Evolutionary conservation across 2,888 invertebrate genomes (phyloP).

Genomic region (Drosophila phalerata): DNA sequence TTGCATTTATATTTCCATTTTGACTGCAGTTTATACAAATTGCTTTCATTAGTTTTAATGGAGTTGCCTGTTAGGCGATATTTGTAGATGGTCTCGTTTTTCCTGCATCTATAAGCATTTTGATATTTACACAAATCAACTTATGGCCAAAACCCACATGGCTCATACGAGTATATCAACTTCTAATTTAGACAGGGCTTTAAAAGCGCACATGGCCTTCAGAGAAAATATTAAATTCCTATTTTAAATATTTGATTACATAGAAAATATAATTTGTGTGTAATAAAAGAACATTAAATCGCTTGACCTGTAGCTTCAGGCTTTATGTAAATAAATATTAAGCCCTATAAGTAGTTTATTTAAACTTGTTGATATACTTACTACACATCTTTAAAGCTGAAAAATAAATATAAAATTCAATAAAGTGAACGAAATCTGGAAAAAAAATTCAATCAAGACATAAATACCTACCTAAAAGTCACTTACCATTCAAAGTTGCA

Average conservation of each 20-base stretch:
- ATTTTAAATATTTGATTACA: too few species aligned
- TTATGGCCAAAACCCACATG: background rate
- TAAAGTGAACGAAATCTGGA: too few species aligned
- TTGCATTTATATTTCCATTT: constrained; percentile 41
- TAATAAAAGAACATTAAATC: background rate
- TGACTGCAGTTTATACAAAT: constrained; percentile 55
- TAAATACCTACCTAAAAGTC: too few species aligned
- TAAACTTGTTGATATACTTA: too few species aligned
- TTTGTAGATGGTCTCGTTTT: constrained; percentile 35
- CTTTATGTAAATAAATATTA: too few species aligned
- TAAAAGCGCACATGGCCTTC: background rate
- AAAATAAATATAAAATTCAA: too few species aligned
- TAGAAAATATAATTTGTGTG: too few species aligned
- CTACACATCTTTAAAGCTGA: too few species aligned
- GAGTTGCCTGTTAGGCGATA: constrained; percentile 42
- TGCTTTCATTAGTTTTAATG: constrained; percentile 78
- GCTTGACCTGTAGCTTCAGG: too few species aligned
- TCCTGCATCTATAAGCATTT: constrained; percentile 46
- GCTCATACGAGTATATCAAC: background rate
- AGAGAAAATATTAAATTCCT: background rate
- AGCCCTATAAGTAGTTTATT: too few species aligned
- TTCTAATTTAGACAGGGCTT: background rate
- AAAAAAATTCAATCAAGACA: too few species aligned
- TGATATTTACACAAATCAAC: constrained; percentile 34
- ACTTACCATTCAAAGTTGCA: background rate